Evolutionary conservation across 2,797 vertebrate genomes (phyloP).

Genomic region (Petrocephalus schoutedeni): DNA sequence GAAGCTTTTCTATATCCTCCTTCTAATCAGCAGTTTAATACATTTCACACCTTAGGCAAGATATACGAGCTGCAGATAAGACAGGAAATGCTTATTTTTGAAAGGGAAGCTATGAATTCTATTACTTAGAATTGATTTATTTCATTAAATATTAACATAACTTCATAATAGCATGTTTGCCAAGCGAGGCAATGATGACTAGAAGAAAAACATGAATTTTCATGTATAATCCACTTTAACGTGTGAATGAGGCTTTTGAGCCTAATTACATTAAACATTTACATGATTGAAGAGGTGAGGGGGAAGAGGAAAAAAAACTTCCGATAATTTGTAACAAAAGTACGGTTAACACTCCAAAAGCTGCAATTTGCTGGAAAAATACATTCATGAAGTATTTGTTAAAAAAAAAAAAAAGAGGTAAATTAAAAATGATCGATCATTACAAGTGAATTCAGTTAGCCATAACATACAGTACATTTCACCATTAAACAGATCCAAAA

Average conservation of each 20-base stretch:
- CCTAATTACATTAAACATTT: conserved; percentile 45
- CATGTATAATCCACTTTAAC: background rate
- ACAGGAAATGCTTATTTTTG: conserved; percentile 9
- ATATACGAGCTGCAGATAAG: background rate
- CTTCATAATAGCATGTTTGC: conserved; percentile 47
- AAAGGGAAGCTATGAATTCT: conserved; percentile 28
- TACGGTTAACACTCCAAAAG: conserved; percentile 40
- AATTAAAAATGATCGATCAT: conserved; percentile 34
- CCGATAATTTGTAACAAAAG: background rate
- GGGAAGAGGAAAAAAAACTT: background rate
- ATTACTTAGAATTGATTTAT: conserved; percentile 19
- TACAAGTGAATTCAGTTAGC: conserved; percentile 25
- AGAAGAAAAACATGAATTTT: conserved; percentile 14
- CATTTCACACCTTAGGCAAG: background rate
- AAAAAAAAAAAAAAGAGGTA: conserved; percentile 39
- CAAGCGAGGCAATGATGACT: conserved; percentile 27
- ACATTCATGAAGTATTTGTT: conserved; percentile 63
- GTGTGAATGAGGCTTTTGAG: conserved; percentile 22
- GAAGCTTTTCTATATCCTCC: background rate
- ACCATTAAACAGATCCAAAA: conserved; percentile 2
- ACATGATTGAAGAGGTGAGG: conserved; percentile 3
- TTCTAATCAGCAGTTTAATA: background rate
- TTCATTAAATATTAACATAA: background rate
- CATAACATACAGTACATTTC: conserved; percentile 12
- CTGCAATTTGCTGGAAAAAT: conserved; percentile 52